Conservation (phyloP, 2,113 vertebrate genomes). For the Suricata suricatta region DNA sequence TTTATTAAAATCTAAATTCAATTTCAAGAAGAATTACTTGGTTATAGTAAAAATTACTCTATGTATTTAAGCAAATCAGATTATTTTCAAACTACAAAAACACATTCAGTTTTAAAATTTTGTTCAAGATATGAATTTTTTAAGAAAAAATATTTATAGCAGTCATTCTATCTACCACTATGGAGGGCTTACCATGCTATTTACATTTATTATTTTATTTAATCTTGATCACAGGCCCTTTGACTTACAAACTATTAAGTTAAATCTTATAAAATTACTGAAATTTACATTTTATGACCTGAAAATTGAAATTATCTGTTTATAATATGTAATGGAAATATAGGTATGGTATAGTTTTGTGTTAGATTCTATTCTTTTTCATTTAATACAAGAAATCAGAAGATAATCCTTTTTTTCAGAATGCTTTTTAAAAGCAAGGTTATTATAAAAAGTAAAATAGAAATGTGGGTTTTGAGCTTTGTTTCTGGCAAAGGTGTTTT, state of each 20-base stretch:
- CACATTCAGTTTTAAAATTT: background rate
- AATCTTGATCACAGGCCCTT: background rate
- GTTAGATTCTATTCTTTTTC: background rate
- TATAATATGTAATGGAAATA: background rate
- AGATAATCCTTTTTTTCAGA: background rate
- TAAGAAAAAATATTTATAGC: background rate
- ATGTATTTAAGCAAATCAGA: constrained; percentile 22
- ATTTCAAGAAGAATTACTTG: background rate
- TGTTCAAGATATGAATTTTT: background rate
- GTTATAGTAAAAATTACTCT: constrained; percentile 11
- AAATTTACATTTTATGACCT: constrained; percentile 1
- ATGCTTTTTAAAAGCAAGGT: background rate
- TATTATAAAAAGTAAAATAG: background rate
- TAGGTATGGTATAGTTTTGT: background rate
- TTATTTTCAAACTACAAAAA: constrained; percentile 27
- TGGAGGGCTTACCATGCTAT: background rate
- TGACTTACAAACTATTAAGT: background rate
- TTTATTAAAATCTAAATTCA: constrained; percentile 45
- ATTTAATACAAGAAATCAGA: background rate
- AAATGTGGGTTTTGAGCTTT: constrained; percentile 17
- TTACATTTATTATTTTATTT: constrained; percentile 6
- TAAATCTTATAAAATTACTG: background rate
- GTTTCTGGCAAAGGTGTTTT: constrained; percentile 43
- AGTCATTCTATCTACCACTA: background rate
- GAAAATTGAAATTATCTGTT: background rate